Conservation (phyloP, 2,113 vertebrate species). For the Anolis carolinensis region DNA sequence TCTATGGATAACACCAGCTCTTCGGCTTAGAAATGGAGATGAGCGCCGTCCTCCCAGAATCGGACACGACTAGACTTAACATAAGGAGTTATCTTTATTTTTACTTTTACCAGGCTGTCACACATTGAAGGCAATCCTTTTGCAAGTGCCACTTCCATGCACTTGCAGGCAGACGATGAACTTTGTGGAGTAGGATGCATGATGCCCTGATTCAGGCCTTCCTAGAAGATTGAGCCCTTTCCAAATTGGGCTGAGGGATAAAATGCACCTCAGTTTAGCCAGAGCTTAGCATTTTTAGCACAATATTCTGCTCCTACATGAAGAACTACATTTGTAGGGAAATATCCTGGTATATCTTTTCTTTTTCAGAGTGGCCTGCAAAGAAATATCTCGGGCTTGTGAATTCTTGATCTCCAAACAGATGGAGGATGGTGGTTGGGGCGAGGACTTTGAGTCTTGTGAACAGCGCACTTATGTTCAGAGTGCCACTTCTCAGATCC, state of each 20-base stretch:
- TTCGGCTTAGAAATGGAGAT: no score
- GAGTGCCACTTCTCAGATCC: conserved; percentile 86
- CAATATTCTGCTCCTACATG: neutral
- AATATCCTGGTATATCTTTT: neutral
- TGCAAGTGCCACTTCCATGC: neutral
- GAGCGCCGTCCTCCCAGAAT: no score
- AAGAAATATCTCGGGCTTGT: conserved; percentile 85
- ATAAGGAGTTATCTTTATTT: no score
- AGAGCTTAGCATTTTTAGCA: no score
- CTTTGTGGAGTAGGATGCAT: no score
- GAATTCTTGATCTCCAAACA: conserved; percentile 88
- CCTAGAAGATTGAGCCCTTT: no score
- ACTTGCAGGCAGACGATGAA: neutral
- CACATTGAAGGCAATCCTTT: neutral
- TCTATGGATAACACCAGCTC: no score
- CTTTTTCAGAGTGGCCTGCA: conserved; percentile 74
- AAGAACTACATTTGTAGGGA: neutral
- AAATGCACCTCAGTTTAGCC: no score
- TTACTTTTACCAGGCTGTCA: no score
- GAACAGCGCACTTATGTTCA: conserved; percentile 86
- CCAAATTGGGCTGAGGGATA: no score
- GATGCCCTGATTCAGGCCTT: no score
- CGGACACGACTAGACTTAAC: no score
- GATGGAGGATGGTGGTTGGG: conserved; percentile 95
- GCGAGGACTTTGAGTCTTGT: conserved; percentile 95